phyloP scores from a whole-genome alignment of 2,797 vertebrate species.

The Macrochelys suwanniensis region DNA sequence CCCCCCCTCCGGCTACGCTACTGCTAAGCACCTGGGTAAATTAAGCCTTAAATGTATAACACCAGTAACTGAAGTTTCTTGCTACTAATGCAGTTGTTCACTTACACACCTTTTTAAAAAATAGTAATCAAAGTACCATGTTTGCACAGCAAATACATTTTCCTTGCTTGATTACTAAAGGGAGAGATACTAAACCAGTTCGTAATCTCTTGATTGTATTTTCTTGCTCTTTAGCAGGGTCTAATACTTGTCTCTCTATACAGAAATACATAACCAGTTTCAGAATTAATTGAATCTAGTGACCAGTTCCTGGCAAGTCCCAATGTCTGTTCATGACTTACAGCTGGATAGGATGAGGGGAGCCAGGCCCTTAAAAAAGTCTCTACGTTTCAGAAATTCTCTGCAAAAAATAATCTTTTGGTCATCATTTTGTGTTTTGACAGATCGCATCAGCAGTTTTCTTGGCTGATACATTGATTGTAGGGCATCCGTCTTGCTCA shows the following conservation, averaged over 20 bases:
- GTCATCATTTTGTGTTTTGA: constrained; percentile 74
- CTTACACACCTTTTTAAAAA: constrained; percentile 15
- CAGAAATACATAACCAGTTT: not conserved
- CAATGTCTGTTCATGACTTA: constrained; percentile 6
- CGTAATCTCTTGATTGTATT: not conserved
- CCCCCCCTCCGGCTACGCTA: too few relatives aligned
- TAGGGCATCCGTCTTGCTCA: constrained; percentile 65
- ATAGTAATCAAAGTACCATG: not conserved
- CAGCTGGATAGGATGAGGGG: not conserved
- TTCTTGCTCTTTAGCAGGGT: not conserved
- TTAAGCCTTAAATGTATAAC: not conserved
- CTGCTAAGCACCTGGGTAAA: not conserved
- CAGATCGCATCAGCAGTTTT: constrained; percentile 74
- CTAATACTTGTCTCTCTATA: not conserved
- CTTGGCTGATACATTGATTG: constrained; percentile 75
- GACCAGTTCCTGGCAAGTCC: constrained; percentile 29
- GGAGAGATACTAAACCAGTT: not conserved
- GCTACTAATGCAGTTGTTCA: not conserved
- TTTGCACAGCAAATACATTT: constrained; percentile 11
- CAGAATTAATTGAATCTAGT: constrained; percentile 37
- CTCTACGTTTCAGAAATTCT: constrained; percentile 18
- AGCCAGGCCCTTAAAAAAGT: not conserved
- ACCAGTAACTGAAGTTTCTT: not conserved
- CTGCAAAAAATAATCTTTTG: constrained; percentile 50
- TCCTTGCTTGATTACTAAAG: not conserved